Percentiles rank a stretch among this genome's conserved stretches.
Evolutionary conservation across 2,888 invertebrate species (phyloP).

Genomic region (Eupelmus urozonus): DNA sequence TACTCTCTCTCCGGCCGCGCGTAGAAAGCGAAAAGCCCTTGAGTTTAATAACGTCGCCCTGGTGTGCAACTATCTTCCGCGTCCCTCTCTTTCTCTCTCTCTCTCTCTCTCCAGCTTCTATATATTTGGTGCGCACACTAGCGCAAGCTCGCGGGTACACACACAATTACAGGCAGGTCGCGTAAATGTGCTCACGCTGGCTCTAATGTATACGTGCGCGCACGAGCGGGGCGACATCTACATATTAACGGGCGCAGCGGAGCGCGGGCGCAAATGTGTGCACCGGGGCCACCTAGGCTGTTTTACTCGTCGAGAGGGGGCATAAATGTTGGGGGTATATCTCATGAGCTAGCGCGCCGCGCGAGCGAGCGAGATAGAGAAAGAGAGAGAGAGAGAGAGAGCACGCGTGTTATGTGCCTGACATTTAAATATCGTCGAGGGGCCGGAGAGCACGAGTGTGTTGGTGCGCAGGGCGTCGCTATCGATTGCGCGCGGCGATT

Average conservation of each 20-base stretch:
- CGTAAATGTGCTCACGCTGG: neutral
- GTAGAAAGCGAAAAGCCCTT: conserved; percentile 69
- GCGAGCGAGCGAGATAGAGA: neutral
- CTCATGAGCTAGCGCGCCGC: conserved; percentile 52
- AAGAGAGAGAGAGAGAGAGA: conserved; percentile 62
- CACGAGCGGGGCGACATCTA: conserved; percentile 13
- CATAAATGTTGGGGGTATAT: conserved; percentile 69
- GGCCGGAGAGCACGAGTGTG: too few species aligned
- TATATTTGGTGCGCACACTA: too few species aligned
- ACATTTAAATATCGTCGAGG: conserved; percentile 76
- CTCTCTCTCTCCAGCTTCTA: too few species aligned
- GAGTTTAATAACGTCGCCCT: conserved; percentile 71
- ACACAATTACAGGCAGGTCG: neutral
- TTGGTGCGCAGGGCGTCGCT: too few species aligned
- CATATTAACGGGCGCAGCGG: conserved; percentile 41
- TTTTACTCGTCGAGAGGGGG: conserved; percentile 49
- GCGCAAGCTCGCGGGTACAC: too few species aligned
- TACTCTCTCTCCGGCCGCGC: conserved; percentile 66
- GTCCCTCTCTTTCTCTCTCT: neutral
- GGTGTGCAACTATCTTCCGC: conserved; percentile 54
- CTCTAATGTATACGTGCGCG: neutral
- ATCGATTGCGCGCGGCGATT: conserved; percentile 72
- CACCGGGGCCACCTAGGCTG: conserved; percentile 40
- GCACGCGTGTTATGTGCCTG: conserved; percentile 73
- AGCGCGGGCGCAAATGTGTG: conserved; percentile 43